Base-by-base conservation (phyloP, 2,797 vertebrate species). In the Heteromormyrus szaboi region DNA sequence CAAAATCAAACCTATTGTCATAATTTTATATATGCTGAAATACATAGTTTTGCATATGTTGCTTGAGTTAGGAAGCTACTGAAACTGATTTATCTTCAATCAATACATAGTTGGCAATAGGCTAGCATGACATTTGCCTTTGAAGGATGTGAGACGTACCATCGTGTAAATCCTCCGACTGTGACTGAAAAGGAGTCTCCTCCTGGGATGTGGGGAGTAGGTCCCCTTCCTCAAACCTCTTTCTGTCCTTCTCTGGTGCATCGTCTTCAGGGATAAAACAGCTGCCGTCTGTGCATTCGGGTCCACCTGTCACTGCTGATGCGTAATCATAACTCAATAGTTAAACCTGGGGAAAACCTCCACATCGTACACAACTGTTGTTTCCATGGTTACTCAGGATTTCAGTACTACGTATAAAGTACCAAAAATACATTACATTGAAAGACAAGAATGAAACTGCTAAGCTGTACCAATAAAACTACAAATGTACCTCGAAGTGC, bases 1-100 rank as follows among this genome's bases (percentile, higher is more conserved):
- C 12, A 89, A 2, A 92, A 85, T 92, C 4, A 92, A 56, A 88
- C 0, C 56, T 3, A 1, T 59, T 56, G 37, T 17, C 48, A 56
- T 4, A 33, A 33, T 59, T 81, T 9, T 81, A 81, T 81, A 81
- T 46, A 81, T 46, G 37, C 72, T 79, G 68, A 41, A 76, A 76
- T 76, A 29, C 22, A 65, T 65, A 65, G 68, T 76, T 4, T 76
- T 76, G 29, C 68, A 41, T 76, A 76, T 41, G 72, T 79, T 41
- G 37, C 19, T 46, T 53, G 14, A 76, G 41, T 76, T 41, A 76
- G 33, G 33, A 17, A 76, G 33, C 33, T 81, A 79, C 72, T n/a
- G 17, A n/a, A 54, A 29, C 8, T 44, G 6, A 85, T 85, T 85
- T 50, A 6, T 25, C 14, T 51, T 29, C 22, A 85, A 54, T 48